Evolutionary conservation across 2,888 invertebrate genomes (phyloP).

Genomic region (Frankliniella fusca): DNA sequence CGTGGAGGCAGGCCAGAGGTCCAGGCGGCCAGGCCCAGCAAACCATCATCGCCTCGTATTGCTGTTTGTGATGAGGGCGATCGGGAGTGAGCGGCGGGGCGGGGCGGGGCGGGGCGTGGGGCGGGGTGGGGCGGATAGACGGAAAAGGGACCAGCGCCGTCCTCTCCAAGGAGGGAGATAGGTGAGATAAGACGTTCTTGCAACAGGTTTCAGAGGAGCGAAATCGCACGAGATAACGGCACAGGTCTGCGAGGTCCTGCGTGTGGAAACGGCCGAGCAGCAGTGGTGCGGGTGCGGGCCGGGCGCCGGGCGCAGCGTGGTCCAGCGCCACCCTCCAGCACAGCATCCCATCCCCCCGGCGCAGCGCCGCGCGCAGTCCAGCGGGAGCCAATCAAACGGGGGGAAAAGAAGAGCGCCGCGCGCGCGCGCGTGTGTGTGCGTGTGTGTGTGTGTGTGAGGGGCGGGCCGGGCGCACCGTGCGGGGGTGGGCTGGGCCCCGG

Average conservation of each 20-base stretch:
- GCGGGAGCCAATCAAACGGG: too few relatives aligned
- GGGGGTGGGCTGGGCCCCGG: background rate
- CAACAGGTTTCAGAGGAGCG: too few relatives aligned
- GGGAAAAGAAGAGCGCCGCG: background rate
- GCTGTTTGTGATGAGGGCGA: constrained; percentile 14
- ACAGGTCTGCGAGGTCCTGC: too few relatives aligned
- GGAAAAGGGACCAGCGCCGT: background rate
- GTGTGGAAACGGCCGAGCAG: too few relatives aligned
- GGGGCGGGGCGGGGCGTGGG: too few relatives aligned
- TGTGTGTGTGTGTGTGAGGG: background rate
- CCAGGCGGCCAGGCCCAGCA: background rate
- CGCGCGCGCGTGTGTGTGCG: too few relatives aligned
- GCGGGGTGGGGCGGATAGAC: too few relatives aligned
- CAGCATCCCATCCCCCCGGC: background rate
- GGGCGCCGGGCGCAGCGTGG: background rate
- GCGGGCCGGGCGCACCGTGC: background rate
- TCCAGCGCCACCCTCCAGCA: background rate
- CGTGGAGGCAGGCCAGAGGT: too few relatives aligned
- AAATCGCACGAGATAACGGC: too few relatives aligned
- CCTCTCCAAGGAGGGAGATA: too few relatives aligned
- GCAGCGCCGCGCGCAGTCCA: background rate
- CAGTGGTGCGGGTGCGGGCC: background rate
- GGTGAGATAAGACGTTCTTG: too few relatives aligned
- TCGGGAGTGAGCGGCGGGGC: background rate
- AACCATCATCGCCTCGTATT: constrained; percentile 16